Conservation (phyloP, 2,888 invertebrate genomes). For the Argyresthia goedartella region DNA sequence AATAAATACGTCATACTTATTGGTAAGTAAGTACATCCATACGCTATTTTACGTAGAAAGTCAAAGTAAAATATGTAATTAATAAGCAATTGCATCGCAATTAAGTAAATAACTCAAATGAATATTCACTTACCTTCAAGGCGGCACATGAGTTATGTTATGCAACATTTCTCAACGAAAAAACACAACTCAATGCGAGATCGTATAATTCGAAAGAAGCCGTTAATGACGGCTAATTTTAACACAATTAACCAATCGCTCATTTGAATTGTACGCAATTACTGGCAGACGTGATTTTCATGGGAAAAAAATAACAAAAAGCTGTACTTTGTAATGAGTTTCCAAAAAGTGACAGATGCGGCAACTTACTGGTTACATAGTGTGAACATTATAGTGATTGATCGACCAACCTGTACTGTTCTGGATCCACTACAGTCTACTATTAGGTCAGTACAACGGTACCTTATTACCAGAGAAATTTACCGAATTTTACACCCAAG, state of each 20-base stretch:
- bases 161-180: background rate
- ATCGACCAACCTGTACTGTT: slow-evolving; percentile 11
- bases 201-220: background rate
- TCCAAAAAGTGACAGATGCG: slow-evolving; percentile 6
- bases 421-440: slow-evolving; percentile 12
- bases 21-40: too few species aligned
- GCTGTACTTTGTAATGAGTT: background rate
- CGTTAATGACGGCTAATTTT: slow-evolving; percentile 15
- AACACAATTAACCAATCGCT: slow-evolving; percentile 34
- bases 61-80: too few species aligned
- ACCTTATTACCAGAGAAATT: slow-evolving; percentile 31
- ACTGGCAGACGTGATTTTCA: slow-evolving; percentile 10
- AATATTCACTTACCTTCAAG: too few species aligned
- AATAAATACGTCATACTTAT: too few species aligned
- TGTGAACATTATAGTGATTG: slow-evolving; percentile 27
- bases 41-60: too few species aligned
- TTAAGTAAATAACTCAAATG: too few species aligned
- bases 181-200: background rate
- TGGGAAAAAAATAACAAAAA: background rate
- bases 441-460: slow-evolving; percentile 43
- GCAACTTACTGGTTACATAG: slow-evolving; percentile 6
- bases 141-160: too few species aligned
- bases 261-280: slow-evolving; percentile 18
- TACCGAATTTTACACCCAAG: slow-evolving; percentile 31
- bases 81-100: too few species aligned